Percentiles rank a stretch among this genome's conserved stretches.
phyloP scores from a whole-genome alignment of 2,797 vertebrate species.

The Cynopterus sphinx region DNA sequence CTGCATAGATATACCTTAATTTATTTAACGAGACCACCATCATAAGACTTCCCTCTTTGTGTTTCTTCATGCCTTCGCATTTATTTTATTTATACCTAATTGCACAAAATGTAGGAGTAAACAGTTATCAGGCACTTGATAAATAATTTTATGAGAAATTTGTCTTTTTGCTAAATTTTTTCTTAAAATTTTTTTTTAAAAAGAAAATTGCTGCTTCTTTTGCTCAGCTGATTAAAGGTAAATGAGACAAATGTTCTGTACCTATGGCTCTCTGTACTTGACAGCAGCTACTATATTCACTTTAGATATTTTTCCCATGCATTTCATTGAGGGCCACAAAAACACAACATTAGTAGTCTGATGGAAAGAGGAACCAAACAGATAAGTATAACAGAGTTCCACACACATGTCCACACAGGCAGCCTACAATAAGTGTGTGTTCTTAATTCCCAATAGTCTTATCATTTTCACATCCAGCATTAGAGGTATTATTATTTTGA shows the following conservation, averaged over 20 bases:
- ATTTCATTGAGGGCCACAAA: neutral
- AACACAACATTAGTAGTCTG: neutral
- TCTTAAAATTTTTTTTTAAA: neutral
- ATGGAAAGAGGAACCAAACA: neutral
- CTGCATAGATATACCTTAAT: neutral
- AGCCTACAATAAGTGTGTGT: neutral
- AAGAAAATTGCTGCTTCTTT: slow-evolving; percentile 20
- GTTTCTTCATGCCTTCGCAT: neutral
- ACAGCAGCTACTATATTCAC: neutral
- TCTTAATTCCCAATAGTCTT: neutral
- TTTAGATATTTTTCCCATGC: neutral
- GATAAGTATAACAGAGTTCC: neutral
- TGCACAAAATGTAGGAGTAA: neutral
- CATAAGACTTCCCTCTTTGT: neutral
- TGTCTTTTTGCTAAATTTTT: neutral
- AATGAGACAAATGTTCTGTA: neutral
- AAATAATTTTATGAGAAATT: neutral
- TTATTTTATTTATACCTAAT: neutral
- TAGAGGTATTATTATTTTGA: neutral
- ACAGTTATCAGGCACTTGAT: neutral
- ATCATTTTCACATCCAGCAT: neutral
- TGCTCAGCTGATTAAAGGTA: neutral
- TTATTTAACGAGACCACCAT: slow-evolving; percentile 7
- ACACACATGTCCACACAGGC: neutral
- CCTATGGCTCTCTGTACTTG: neutral